Evolutionary conservation across 2,888 invertebrate genomes (phyloP).

Genomic region (Ceriagrion tenellum): DNA sequence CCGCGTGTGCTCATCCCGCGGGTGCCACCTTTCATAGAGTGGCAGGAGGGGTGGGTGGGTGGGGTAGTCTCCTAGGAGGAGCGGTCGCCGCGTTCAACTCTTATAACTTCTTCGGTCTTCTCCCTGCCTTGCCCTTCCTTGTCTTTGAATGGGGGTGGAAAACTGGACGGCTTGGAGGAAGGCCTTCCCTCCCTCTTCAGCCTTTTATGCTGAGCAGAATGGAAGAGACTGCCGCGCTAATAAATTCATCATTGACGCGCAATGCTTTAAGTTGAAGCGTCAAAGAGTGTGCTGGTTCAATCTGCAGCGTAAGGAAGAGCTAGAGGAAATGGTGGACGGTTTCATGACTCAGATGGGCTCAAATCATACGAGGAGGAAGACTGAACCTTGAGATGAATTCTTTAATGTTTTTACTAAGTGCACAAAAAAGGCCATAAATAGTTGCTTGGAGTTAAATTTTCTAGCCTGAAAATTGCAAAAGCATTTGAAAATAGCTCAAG

Average conservation of each 20-base stretch:
- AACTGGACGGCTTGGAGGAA: not conserved
- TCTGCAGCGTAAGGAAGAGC: not conserved
- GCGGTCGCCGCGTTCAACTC: constrained; percentile 7
- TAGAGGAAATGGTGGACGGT: too few relatives aligned
- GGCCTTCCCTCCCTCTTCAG: not conserved
- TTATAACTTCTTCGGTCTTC: constrained; percentile 21
- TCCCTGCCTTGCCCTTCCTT: not conserved
- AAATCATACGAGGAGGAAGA: not conserved
- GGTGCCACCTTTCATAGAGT: constrained; percentile 18
- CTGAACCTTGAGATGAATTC: not conserved
- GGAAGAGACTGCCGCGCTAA: constrained; percentile 2
- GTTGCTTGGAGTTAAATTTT: too few relatives aligned
- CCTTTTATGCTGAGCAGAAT: not conserved
- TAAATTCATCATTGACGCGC: constrained; percentile 60
- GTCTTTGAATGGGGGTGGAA: constrained; percentile 14
- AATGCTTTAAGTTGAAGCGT: constrained; percentile 38
- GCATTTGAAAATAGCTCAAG: too few relatives aligned
- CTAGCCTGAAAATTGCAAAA: too few relatives aligned
- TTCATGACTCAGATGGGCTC: not conserved
- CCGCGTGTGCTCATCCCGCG: not conserved
- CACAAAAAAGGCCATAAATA: not conserved
- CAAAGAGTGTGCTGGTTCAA: constrained; percentile 21
- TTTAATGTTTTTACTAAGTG: not conserved
- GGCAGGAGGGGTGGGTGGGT: not conserved
- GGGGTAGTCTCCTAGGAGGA: not conserved